phyloP scores from a whole-genome alignment of 2,113 vertebrate genomes.

The Trogon surrucura region DNA sequence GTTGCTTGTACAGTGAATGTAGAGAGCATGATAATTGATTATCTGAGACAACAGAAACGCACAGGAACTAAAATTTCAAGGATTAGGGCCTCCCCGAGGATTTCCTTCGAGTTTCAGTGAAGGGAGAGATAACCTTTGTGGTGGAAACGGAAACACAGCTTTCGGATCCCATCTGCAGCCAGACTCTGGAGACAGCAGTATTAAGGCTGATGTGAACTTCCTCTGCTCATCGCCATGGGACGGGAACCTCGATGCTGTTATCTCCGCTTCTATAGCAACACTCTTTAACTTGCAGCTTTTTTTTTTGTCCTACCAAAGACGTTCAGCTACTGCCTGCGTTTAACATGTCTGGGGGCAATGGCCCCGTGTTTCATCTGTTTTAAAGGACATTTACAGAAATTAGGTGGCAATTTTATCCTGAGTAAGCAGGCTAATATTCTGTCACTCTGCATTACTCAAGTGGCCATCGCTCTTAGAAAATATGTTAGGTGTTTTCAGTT shows the following conservation, averaged over 20 bases:
- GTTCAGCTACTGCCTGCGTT: not conserved
- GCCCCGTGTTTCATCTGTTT: not conserved
- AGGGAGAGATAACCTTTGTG: constrained; percentile 42
- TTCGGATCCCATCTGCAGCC: constrained; percentile 52
- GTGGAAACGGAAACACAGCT: constrained; percentile 32
- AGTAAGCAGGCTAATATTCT: constrained; percentile 41
- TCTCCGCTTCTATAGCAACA: not conserved
- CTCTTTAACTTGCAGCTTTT: not conserved
- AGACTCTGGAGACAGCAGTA: not conserved
- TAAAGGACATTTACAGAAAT: constrained; percentile 26
- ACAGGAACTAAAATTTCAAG: constrained; percentile 60
- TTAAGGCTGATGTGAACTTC: constrained; percentile 44
- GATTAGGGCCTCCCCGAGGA: constrained; percentile 34
- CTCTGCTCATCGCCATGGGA: not conserved
- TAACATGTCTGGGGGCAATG: not conserved
- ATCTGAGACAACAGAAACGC: constrained; percentile 45
- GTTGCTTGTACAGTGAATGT: not conserved
- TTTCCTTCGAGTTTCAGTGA: constrained; percentile 21
- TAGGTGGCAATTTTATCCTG: not conserved
- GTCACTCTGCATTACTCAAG: not conserved
- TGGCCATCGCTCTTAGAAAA: not conserved
- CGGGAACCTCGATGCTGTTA: not conserved
- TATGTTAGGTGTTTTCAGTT: not conserved
- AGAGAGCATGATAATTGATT: constrained; percentile 59
- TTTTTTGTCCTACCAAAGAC: not conserved